Evolutionary conservation across 1,140 invertebrate genomes (phyloP).

Genomic region (Drosophila navojoa): DNA sequence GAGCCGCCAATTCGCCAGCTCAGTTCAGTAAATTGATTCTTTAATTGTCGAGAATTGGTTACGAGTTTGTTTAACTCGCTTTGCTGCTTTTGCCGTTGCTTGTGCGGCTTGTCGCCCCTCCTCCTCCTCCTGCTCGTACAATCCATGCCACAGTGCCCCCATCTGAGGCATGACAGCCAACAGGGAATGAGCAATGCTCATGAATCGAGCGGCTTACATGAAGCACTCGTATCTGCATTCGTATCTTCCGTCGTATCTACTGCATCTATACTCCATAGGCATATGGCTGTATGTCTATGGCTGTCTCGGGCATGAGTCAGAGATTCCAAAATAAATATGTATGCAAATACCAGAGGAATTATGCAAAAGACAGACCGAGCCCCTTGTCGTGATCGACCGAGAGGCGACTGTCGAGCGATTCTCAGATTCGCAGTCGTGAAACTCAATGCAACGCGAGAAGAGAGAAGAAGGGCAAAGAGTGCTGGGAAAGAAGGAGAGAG

Average conservation of each 20-base stretch:
- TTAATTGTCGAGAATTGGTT: slow-evolving; percentile 81
- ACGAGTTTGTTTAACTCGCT: slow-evolving; percentile 79
- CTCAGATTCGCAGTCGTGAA: slow-evolving; percentile 64
- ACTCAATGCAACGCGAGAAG: slow-evolving; percentile 53
- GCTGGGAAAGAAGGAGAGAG: background rate
- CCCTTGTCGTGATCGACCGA: background rate
- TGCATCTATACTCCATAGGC: slow-evolving; percentile 11
- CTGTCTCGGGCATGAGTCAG: slow-evolving; percentile 51
- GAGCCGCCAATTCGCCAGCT: slow-evolving; percentile 70
- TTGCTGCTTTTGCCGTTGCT: slow-evolving; percentile 30
- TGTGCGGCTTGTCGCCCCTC: slow-evolving; percentile 5
- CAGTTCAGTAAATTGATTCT: slow-evolving; percentile 81
- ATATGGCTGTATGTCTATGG: background rate
- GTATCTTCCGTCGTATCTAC: slow-evolving; percentile 20
- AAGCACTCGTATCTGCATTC: slow-evolving; percentile 33
- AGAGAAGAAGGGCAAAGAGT: slow-evolving; percentile 18
- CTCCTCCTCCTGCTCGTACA: slow-evolving; percentile 14
- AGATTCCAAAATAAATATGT: slow-evolving; percentile 68
- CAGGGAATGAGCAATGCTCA: slow-evolving; percentile 11
- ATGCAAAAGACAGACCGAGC: slow-evolving; percentile 51
- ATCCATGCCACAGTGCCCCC: slow-evolving; percentile 56
- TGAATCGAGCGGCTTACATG: slow-evolving; percentile 41
- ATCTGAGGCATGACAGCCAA: slow-evolving; percentile 36
- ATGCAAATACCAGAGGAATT: slow-evolving; percentile 51
- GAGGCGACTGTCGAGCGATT: slow-evolving; percentile 19